Conservation (phyloP, 2,888 invertebrate species). For the Eristalis arbustorum region DNA sequence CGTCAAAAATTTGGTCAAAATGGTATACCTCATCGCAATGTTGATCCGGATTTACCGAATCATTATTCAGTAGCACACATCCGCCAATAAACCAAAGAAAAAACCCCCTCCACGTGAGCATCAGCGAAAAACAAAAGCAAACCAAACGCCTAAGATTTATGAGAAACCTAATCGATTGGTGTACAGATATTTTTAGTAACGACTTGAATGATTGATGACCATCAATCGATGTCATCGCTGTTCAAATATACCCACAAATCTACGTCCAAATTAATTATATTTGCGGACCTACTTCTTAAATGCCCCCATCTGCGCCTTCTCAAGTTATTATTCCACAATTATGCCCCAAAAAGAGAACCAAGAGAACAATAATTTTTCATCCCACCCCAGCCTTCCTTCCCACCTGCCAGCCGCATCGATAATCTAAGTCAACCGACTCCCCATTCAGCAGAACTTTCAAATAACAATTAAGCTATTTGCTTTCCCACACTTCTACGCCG, state of each 20-base stretch:
- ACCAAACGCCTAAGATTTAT: background rate
- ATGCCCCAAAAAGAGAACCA: background rate
- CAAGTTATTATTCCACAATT: background rate
- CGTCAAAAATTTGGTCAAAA: no score
- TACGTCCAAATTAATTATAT: background rate
- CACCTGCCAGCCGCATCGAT: background rate
- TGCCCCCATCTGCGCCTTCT: background rate
- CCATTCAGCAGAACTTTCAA: constrained; percentile 30
- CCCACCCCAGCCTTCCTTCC: background rate
- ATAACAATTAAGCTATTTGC: constrained; percentile 64
- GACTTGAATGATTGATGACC: background rate
- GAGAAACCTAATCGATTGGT: background rate
- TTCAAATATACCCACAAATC: background rate
- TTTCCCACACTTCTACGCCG: constrained; percentile 56
- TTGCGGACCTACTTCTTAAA: background rate
- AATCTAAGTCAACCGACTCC: constrained; percentile 15
- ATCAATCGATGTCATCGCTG: background rate
- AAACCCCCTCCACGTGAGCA: background rate
- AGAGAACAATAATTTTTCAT: constrained; percentile 1
- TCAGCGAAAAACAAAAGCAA: background rate
- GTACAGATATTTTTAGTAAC: background rate
- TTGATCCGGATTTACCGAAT: no score
- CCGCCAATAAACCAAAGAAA: background rate
- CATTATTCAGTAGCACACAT: background rate
- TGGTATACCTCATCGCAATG: no score